A percentile compares a stretch with the other conserved stretches of the same genome.
Conservation (phyloP, 2,888 invertebrate species). For the Noctuana brunneofusca region DNA sequence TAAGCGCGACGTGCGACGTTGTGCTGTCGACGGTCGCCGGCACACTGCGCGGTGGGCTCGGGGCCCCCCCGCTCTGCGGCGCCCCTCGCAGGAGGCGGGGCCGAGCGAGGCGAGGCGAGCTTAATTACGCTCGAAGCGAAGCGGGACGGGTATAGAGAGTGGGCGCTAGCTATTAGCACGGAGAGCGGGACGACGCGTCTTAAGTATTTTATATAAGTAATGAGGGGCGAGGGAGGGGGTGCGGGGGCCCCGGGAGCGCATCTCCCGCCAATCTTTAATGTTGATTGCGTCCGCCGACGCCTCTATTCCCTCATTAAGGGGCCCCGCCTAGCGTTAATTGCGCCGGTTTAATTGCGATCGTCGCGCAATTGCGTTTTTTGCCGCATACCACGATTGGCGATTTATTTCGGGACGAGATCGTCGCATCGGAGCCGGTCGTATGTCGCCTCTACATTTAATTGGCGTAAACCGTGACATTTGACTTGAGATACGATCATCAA, state of each 20-base stretch:
- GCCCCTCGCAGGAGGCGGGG: slow-evolving; percentile 62
- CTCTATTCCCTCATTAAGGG: slow-evolving; percentile 79
- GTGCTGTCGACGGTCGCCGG: slow-evolving; percentile 78
- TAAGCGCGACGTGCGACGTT: slow-evolving; percentile 68
- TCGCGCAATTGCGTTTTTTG: slow-evolving; percentile 43
- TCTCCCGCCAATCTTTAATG: slow-evolving; percentile 84
- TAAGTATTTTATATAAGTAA: slow-evolving; percentile 84
- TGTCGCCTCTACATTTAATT: slow-evolving; percentile 53
- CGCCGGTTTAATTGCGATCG: slow-evolving; percentile 69
- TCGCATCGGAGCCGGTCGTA: slow-evolving; percentile 36
- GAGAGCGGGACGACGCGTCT: slow-evolving; percentile 84
- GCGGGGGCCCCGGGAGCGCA: slow-evolving; percentile 75
- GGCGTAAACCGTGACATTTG: slow-evolving; percentile 42
- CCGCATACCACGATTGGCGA: slow-evolving; percentile 51
- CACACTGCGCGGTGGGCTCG: slow-evolving; percentile 76
- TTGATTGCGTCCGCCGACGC: slow-evolving; percentile 79
- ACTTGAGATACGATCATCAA: slow-evolving; percentile 9
- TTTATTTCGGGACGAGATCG: slow-evolving; percentile 44
- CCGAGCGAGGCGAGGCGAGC: slow-evolving; percentile 80
- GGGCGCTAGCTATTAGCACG: slow-evolving; percentile 86
- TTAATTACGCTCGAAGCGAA: slow-evolving; percentile 80
- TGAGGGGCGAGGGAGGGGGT: slow-evolving; percentile 80
- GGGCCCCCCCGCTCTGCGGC: slow-evolving; percentile 55
- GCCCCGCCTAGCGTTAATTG: slow-evolving; percentile 81
- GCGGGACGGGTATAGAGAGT: slow-evolving; percentile 79